Evolutionary conservation across 2,888 invertebrate genomes (phyloP).

Genomic region (Parascotia fuliginaria): DNA sequence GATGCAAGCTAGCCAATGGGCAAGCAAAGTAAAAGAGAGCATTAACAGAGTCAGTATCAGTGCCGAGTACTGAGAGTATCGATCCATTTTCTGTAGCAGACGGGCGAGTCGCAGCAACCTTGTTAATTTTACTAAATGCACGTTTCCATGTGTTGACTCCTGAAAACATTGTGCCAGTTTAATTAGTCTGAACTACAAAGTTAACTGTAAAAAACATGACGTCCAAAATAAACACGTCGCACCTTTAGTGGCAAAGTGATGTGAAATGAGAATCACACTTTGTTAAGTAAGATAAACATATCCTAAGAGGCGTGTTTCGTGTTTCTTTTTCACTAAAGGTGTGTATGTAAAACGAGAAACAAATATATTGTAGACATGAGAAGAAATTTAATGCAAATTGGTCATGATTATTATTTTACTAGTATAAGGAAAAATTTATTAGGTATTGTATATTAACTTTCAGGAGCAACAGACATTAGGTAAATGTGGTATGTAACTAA

Average conservation of each 20-base stretch:
- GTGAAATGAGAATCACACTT: too few species aligned
- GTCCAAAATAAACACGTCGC: background rate
- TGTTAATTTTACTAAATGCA: conserved; percentile 97
- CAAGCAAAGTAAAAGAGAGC: conserved; percentile 96
- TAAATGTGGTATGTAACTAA: too few species aligned
- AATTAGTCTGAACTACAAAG: conserved; percentile 21
- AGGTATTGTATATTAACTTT: too few species aligned
- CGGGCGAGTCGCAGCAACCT: conserved; percentile 95
- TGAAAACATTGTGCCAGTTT: conserved; percentile 52
- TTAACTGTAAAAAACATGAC: background rate
- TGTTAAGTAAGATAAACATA: too few species aligned
- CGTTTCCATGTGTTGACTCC: conserved; percentile 91
- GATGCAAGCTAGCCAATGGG: conserved; percentile 98
- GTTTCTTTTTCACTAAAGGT: too few species aligned
- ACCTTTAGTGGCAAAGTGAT: background rate
- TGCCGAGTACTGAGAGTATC: conserved; percentile 98
- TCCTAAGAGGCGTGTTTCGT: too few species aligned
- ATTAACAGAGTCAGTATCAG: conserved; percentile 97
- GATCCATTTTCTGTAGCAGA: conserved; percentile 97
- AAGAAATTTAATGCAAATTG: too few species aligned
- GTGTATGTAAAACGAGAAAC: too few species aligned
- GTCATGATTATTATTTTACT: too few species aligned
- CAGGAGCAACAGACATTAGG: too few species aligned
- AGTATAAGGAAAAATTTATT: too few species aligned
- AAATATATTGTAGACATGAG: too few species aligned